These are phyloP conservation scores for Caenorhabditis sp. DNA, from an alignment of 2,888 invertebrate genomes.

Conservation along the genomic window DNA sequence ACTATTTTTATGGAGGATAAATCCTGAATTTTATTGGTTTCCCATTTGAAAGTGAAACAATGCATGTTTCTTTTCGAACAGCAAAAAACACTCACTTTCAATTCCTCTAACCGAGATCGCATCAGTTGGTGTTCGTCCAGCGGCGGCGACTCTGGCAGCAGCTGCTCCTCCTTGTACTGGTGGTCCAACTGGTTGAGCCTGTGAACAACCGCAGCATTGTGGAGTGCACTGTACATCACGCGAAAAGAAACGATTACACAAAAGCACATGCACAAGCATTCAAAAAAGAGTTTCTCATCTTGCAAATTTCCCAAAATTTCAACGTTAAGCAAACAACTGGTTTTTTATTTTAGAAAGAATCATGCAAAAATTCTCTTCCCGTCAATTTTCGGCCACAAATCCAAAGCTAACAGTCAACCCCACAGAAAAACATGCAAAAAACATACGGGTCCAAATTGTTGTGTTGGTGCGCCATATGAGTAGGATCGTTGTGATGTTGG, in stretches of 20 bases:
- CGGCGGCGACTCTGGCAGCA: slow-evolving; percentile 55
- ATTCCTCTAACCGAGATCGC: slow-evolving; percentile 44
- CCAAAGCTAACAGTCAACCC: not conserved
- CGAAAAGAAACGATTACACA: slow-evolving; percentile 5
- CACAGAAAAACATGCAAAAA: not conserved
- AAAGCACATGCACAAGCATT: slow-evolving; percentile 27
- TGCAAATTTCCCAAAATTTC: not conserved
- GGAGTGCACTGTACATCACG: slow-evolving; percentile 43
- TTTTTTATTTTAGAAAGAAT: not conserved
- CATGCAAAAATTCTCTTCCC: not conserved
- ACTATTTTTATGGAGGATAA: not conserved
- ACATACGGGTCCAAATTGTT: slow-evolving; percentile 47
- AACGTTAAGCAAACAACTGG: not conserved
- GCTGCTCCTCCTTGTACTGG: slow-evolving; percentile 19
- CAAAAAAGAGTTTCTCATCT: not conserved
- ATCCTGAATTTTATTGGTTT: not conserved
- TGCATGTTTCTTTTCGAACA: not conserved
- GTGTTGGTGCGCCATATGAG: slow-evolving; percentile 52
- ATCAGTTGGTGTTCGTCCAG: slow-evolving; percentile 50
- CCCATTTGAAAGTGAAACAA: not conserved
- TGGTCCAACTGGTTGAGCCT: slow-evolving; percentile 30
- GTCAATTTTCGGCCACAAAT: not conserved
- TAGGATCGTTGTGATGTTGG: slow-evolving; percentile 47
- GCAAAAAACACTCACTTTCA: slow-evolving; percentile 29
- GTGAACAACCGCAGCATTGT: slow-evolving; percentile 51